These are phyloP conservation scores for Nyctibius bracteatus DNA, from an alignment of 2,113 vertebrate genomes.

Conservation along the genomic window DNA sequence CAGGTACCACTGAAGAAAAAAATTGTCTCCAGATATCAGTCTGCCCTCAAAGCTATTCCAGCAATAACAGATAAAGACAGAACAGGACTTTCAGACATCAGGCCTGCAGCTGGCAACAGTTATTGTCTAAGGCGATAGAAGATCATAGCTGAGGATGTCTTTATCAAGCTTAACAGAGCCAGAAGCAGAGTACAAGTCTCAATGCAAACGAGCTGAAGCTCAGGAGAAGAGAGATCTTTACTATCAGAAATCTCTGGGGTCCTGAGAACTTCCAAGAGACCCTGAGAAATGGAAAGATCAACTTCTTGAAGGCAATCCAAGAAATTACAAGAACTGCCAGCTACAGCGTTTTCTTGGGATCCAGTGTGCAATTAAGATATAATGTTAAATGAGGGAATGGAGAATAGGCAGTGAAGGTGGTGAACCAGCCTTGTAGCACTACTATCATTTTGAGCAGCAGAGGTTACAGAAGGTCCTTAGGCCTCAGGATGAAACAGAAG, in stretches of 20 bases:
- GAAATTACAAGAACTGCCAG: neutral
- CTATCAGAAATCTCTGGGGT: neutral
- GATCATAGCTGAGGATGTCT: neutral
- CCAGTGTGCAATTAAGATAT: neutral
- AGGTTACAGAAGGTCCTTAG: neutral
- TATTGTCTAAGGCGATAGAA: neutral
- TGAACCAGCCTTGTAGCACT: neutral
- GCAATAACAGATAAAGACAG: constrained; percentile 19
- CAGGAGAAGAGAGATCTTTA: neutral
- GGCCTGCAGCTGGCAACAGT: neutral
- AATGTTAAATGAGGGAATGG: neutral
- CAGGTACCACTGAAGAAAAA: neutral
- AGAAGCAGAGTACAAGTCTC: neutral
- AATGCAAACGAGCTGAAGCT: neutral
- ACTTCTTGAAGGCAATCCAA: neutral
- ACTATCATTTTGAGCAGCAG: accelerated
- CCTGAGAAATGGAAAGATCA: neutral
- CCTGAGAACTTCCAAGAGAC: neutral
- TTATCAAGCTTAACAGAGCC: constrained; percentile 7
- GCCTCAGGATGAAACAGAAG: neutral
- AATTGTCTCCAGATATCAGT: neutral
- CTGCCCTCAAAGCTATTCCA: constrained; percentile 14
- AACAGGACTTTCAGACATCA: constrained; percentile 38
- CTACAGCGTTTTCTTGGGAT: neutral
- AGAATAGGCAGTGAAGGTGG: neutral